A percentile compares a stretch with the other conserved stretches of the same genome.
phyloP scores from a whole-genome alignment of 2,113 vertebrate species.

The Percina caprodes region DNA sequence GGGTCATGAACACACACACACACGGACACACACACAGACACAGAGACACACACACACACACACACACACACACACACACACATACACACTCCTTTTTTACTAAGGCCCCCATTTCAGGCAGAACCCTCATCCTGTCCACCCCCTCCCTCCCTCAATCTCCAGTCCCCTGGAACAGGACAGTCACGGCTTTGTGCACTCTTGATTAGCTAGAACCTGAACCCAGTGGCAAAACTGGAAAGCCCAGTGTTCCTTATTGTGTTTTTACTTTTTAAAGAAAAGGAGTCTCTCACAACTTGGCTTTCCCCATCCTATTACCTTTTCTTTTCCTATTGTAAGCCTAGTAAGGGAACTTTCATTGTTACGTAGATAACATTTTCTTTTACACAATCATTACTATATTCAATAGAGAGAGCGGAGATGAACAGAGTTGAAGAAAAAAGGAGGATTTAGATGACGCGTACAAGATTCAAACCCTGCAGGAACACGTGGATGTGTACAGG shows the following conservation, averaged over 20 bases:
- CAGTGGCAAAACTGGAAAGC: conserved; percentile 64
- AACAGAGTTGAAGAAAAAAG: conserved; percentile 2
- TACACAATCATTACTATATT: conserved; percentile 30
- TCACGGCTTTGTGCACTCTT: conserved; percentile 82
- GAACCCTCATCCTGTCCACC: conserved; percentile 61
- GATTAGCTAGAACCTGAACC: conserved; percentile 83
- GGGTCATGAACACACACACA: conserved; percentile 12
- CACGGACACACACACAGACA: neutral
- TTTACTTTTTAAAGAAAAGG: conserved; percentile 19
- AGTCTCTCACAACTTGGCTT: conserved; percentile 61
- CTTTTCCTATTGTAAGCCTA: conserved; percentile 53
- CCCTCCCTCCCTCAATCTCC: conserved; percentile 65
- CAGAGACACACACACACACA: no score
- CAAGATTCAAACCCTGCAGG: neutral
- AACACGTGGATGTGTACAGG: conserved; percentile 41
- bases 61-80: conserved; percentile 10
- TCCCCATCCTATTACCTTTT: conserved; percentile 59
- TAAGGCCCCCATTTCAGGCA: conserved; percentile 39
- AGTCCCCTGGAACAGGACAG: conserved; percentile 81
- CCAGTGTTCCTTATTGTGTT: conserved; percentile 64
- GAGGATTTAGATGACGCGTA: conserved; percentile 4
- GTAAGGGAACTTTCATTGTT: conserved; percentile 32
- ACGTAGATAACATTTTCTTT: conserved; percentile 17
- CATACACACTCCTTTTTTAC: conserved; percentile 25
- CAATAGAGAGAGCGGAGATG: conserved; percentile 23